Evolutionary conservation across 1,140 invertebrate genomes (phyloP), one percentile per base, ranked within the genome.

Genomic region (Teleopsis dalmanni): DNA sequence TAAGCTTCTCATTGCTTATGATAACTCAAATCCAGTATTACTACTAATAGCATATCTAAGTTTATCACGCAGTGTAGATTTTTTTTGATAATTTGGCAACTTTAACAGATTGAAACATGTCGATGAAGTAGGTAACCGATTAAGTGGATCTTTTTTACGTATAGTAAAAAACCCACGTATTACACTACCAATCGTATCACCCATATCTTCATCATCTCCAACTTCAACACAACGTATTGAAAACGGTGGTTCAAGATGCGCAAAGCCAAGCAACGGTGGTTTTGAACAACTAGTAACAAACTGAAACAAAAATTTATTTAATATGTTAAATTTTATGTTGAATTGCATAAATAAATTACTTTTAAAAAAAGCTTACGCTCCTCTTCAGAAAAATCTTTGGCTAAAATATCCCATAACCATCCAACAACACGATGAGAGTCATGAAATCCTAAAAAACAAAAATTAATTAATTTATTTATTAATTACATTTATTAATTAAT

Each of bases 81-180:
- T 93, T 70, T 95, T 95, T 65, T 95, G 92, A 71, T 99, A 99
- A 73, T 99, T 99, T 44, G 97, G 97, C 57, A 99, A 75, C 71
- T 99, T 99, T 11, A 99, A 78, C 22, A 99, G 78, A 76, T 99
- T 99, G 73, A 99, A 99, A 70, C 97, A 99, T 0, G 97, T 99
- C 0, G 96, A 99, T 0, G 95, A 96, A 0, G 97, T 98, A 21
- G 96, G 97, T 27, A 99, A 78, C 25, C 96, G 80, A 67, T 95
- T 91, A 40, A 95, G 84, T 0, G 95, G 93, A 74, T 98, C 94
- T 64, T 91, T 91, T 65, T 94, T 95, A 26, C 90, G 77, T 58
- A 99, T 95, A 22, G 95, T 96, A 59, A 99, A 95, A 72, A 99
- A 98, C 38, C 95, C 96, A 51, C 96, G 81, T 44, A 99, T 87